Evolutionary conservation across 2,888 invertebrate genomes (phyloP), one percentile per base, ranked within the genome.

Genomic region (Limnephilus marmoratus): DNA sequence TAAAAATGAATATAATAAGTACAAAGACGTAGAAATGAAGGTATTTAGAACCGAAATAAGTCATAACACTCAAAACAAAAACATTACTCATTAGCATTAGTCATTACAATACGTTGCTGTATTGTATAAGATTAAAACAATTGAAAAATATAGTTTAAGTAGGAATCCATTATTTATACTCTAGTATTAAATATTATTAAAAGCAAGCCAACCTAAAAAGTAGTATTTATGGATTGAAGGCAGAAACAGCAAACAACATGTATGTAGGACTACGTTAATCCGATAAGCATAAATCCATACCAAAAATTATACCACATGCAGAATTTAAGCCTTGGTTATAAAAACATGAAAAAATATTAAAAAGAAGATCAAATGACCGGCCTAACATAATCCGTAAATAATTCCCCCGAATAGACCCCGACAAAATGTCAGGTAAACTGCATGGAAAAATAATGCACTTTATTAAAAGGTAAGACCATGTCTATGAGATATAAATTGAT

Each of bases 371-470:
- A 24, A 83, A 83, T 83, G 37, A 34, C 83, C 37, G 34, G 34
- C 83, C 83, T 83, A 83, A 83, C 83, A 18, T 83, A 34, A 83
- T 83, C 83, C 83, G 41, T 24, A 83, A 24, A 34, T 83, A 83
- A 34, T 83, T 83, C 83, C 37, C 83, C 11, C 83, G 83, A 4
- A 18, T 34, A 31, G 34, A 83, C 24, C 37, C 9, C 37, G 11
- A 83, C 83, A 37, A 41, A 34, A 15, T 24, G 34, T 37, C 83
- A 83, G 83, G 83, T 83, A 83, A 83, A 83, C 41, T 24, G 41
- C 34, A 83, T 24, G 68, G 7, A 7, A 24, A 68, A 68, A 24
- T 24, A 68, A 68, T 68, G 24, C 68, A n/a, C n/a, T 68, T 68
- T 9, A n/a, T 68, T 24, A 68, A 68, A 68, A 68, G 68, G 68